Conservation (phyloP, 2,888 invertebrate genomes). For the Sesamia inferens region DNA sequence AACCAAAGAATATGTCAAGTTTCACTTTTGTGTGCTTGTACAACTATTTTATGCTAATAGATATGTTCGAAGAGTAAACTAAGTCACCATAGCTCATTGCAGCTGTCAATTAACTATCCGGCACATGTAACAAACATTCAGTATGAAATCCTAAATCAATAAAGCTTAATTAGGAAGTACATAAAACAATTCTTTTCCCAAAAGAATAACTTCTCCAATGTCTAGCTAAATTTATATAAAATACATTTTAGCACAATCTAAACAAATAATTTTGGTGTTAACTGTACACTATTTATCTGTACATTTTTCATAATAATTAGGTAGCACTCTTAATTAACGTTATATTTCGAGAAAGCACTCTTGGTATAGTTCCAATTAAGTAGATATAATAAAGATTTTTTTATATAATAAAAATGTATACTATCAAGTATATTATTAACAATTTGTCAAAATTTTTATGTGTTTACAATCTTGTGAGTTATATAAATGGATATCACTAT, state of each 20-base stretch:
- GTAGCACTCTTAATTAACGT: conserved; percentile 79
- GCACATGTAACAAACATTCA: conserved; percentile 59
- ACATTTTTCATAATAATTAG: conserved; percentile 65
- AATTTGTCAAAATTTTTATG: conserved; percentile 66
- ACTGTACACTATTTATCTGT: conserved; percentile 71
- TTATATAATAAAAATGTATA: conserved; percentile 53
- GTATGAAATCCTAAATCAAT: conserved; percentile 69
- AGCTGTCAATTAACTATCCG: conserved; percentile 54
- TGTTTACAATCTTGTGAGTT: conserved; percentile 56
- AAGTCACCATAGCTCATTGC: conserved; percentile 41
- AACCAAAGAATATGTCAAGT: conserved; percentile 57
- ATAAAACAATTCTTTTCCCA: conserved; percentile 87
- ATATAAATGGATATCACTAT: conserved; percentile 44
- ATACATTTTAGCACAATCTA: conserved; percentile 75
- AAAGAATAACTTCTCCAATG: conserved; percentile 86
- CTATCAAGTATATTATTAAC: conserved; percentile 63
- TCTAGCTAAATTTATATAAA: conserved; percentile 74
- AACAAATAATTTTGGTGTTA: conserved; percentile 77
- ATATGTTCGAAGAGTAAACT: conserved; percentile 61
- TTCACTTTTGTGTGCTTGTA: conserved; percentile 58
- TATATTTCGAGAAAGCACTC: conserved; percentile 85
- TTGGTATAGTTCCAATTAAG: conserved; percentile 74
- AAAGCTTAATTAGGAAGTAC: conserved; percentile 80
- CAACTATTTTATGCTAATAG: conserved; percentile 62
- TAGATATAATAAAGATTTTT: conserved; percentile 66